phyloP scores from a whole-genome alignment of 2,113 vertebrate genomes.

The Calyptomena viridis region DNA sequence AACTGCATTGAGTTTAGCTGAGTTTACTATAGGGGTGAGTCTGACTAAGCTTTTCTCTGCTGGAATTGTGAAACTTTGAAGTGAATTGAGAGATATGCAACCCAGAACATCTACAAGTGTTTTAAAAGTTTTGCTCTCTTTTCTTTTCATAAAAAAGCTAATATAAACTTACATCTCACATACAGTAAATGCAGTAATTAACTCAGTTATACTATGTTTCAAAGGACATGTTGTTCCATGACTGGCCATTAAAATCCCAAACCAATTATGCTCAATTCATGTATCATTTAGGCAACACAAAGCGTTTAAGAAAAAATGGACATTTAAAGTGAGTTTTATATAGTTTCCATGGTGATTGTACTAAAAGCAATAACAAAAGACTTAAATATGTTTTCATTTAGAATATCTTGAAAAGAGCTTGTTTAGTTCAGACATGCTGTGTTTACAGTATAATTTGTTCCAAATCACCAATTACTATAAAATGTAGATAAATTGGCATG shows the following conservation, averaged over 20 bases:
- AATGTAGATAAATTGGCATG: not conserved
- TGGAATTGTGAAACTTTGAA: not conserved
- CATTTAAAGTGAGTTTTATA: slow-evolving; percentile 27
- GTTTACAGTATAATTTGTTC: slow-evolving; percentile 14
- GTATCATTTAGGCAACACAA: slow-evolving; percentile 14
- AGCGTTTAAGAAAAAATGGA: not conserved
- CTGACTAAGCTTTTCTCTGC: not conserved
- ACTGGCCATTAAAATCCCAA: slow-evolving; percentile 43
- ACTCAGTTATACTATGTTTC: not conserved
- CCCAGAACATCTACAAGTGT: not conserved
- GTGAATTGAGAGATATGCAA: not conserved
- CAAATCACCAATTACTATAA: not conserved
- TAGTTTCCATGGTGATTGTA: slow-evolving; percentile 47
- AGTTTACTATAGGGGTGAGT: not conserved
- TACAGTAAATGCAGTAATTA: not conserved
- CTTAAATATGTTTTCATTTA: slow-evolving; percentile 26
- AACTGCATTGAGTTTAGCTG: not conserved
- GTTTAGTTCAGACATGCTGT: slow-evolving; percentile 11
- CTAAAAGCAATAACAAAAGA: slow-evolving; percentile 29
- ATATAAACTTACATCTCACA: not conserved
- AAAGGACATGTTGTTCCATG: slow-evolving; percentile 12
- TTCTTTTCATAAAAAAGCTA: not conserved
- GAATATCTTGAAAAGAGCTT: slow-evolving; percentile 8
- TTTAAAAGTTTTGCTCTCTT: not conserved
- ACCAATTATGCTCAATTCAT: not conserved